A percentile compares a stretch with the other conserved stretches of the same genome.
Evolutionary conservation across 2,113 vertebrate genomes (phyloP).

Genomic region (Pontoporia blainvillei): DNA sequence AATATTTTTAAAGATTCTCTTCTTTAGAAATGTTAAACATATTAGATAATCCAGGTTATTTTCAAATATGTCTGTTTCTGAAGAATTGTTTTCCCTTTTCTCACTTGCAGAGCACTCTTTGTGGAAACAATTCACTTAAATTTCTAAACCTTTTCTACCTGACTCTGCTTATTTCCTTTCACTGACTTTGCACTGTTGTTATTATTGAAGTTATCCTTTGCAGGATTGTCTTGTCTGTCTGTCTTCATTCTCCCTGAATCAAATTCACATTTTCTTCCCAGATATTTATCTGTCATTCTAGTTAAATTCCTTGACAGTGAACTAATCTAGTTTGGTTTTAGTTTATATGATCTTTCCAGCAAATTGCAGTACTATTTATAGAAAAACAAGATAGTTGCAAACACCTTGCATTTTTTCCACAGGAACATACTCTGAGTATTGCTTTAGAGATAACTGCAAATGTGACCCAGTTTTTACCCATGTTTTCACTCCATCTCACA

Average conservation of each 20-base stretch:
- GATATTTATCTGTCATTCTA: constrained; percentile 50
- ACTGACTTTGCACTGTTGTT: background rate
- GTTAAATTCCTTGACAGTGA: background rate
- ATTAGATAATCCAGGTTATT: constrained; percentile 18
- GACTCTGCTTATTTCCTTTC: background rate
- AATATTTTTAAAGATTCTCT: background rate
- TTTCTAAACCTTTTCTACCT: background rate
- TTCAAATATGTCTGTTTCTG: constrained; percentile 34
- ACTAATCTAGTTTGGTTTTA: background rate
- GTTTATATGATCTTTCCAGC: constrained; percentile 41
- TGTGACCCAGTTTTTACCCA: background rate
- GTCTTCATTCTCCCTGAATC: constrained; percentile 50
- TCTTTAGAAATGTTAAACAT: background rate
- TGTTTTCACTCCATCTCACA: background rate
- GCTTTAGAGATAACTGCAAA: background rate
- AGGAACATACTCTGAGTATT: constrained; percentile 41
- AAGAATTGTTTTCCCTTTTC: constrained; percentile 34
- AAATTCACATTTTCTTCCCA: constrained; percentile 55
- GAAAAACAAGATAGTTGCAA: constrained; percentile 28
- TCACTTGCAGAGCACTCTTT: constrained; percentile 42
- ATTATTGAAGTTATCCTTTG: constrained; percentile 27
- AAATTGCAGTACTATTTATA: constrained; percentile 48
- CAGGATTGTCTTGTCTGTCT: constrained; percentile 49
- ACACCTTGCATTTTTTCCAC: constrained; percentile 50
- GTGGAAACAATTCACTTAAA: background rate